phyloP scores from a whole-genome alignment of 2,113 vertebrate genomes.

The Dromas ardeola region DNA sequence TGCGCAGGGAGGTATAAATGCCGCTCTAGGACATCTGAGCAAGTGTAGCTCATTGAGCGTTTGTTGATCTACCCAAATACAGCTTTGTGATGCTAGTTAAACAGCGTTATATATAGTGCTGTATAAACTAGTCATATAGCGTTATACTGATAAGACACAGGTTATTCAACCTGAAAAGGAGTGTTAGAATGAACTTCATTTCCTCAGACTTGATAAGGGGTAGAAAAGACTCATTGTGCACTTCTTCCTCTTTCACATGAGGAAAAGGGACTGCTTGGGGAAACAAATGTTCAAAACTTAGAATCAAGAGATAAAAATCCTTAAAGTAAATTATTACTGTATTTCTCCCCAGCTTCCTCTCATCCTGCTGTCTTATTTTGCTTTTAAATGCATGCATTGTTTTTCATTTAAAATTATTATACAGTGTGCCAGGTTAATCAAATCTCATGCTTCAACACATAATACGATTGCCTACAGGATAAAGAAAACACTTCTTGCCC shows the following conservation, averaged over 20 bases:
- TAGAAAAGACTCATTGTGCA: background rate
- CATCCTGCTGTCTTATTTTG: background rate
- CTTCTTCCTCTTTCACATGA: background rate
- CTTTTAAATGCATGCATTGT: background rate
- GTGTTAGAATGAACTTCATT: background rate
- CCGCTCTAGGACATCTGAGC: background rate
- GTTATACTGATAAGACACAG: background rate
- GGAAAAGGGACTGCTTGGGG: background rate
- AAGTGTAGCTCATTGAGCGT: background rate
- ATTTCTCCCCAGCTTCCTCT: background rate
- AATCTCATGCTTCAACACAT: conserved; percentile 11
- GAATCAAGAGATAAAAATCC: background rate
- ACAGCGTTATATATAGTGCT: background rate
- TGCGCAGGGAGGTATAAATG: background rate
- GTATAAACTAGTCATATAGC: background rate
- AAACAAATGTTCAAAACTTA: background rate
- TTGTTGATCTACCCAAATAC: background rate
- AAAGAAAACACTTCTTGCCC: background rate
- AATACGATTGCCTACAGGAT: background rate
- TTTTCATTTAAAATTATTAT: background rate
- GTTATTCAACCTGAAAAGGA: background rate
- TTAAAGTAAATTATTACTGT: background rate
- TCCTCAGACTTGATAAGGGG: background rate
- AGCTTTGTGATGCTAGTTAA: background rate
- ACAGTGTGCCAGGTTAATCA: conserved; percentile 1